A percentile compares a stretch with the other conserved stretches of the same genome.
Conservation (phyloP, 2,888 invertebrate species). For the Dryocosmus kuriphilus region DNA sequence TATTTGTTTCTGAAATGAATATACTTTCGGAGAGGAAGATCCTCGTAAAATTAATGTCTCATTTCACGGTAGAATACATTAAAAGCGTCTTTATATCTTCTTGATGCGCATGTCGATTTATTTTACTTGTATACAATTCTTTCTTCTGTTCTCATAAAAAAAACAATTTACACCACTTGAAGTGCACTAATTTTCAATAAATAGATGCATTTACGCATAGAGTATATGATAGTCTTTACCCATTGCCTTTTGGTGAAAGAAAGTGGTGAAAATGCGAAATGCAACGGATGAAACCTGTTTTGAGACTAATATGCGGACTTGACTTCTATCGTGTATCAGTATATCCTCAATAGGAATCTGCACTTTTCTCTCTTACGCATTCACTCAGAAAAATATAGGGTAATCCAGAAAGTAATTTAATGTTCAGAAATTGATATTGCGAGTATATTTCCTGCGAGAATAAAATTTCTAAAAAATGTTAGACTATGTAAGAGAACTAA, state of each 20-base stretch:
- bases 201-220: not conserved
- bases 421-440: not conserved
- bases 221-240: not conserved
- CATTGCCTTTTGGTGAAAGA: constrained; percentile 58
- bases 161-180: not conserved
- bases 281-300: constrained; percentile 66
- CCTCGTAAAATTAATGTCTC: constrained; percentile 5
- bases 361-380: constrained; percentile 35
- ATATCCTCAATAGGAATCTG: constrained; percentile 22
- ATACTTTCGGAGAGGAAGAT: not conserved
- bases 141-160: not conserved
- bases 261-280: constrained; percentile 71
- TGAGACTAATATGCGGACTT: constrained; percentile 42
- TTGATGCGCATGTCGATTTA: not conserved
- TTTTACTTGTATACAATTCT: not conserved
- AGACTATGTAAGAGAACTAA: not conserved
- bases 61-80: not conserved
- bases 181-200: not conserved
- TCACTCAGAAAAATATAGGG: not conserved
- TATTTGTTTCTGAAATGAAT: not conserved
- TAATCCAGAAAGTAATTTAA: not conserved
- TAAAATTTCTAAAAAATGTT: not conserved
- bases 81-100: not conserved
- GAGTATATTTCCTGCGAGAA: not conserved
- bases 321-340: constrained; percentile 12